phyloP scores from a whole-genome alignment of 2,797 vertebrate species.

The Cuniculus paca region DNA sequence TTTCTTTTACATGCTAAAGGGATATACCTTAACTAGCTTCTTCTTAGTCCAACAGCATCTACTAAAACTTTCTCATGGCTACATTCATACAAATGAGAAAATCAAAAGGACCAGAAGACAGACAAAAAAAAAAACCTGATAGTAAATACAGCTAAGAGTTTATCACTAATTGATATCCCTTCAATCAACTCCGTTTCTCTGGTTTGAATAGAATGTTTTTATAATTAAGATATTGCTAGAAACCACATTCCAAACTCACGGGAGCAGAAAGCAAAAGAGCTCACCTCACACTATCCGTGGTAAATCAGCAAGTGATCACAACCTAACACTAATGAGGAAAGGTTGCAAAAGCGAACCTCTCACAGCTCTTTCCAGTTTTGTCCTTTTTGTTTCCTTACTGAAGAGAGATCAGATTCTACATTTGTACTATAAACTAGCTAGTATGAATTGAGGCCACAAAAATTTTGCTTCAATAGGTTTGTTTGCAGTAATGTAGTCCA shows the following conservation, averaged over 20 bases:
- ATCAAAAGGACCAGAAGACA: constrained; percentile 50
- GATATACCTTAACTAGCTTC: constrained; percentile 32
- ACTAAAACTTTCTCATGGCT: background rate
- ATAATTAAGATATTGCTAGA: constrained; percentile 31
- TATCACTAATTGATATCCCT: constrained; percentile 31
- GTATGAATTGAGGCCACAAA: background rate
- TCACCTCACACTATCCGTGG: background rate
- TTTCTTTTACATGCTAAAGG: background rate
- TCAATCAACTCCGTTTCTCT: background rate
- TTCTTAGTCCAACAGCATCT: constrained; percentile 45
- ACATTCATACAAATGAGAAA: constrained; percentile 40
- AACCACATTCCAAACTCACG: constrained; percentile 47
- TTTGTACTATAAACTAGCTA: constrained; percentile 62
- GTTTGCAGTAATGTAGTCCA: constrained; percentile 49
- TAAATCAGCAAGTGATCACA: constrained; percentile 50
- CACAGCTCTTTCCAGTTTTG: background rate
- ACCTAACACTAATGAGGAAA: constrained; percentile 44
- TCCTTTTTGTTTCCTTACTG: constrained; percentile 11
- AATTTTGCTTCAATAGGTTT: constrained; percentile 41
- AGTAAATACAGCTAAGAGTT: constrained; percentile 45
- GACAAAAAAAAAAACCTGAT: background rate
- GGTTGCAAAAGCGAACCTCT: constrained; percentile 33
- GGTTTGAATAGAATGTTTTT: background rate
- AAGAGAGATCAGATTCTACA: constrained; percentile 20
- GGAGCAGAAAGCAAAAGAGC: background rate